These are phyloP conservation scores for Ips typographus DNA, from an alignment of 1,140 invertebrate genomes.

Conservation along the genomic window DNA sequence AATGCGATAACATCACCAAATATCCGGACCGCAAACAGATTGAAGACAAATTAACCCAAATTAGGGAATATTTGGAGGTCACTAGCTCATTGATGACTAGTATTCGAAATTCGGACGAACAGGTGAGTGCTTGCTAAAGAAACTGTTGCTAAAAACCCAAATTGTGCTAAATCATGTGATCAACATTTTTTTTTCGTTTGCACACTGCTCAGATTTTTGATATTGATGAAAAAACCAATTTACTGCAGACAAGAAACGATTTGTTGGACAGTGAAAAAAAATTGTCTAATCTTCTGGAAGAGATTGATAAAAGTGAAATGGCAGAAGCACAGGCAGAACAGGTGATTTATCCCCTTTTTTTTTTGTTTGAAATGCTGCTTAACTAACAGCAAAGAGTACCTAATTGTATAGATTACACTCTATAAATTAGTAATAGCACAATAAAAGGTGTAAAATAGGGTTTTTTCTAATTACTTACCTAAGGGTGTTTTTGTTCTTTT, in stretches of 20 bases:
- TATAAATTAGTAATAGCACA: too few species aligned
- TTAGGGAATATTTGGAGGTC: constrained; percentile 52
- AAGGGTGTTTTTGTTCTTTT: too few species aligned
- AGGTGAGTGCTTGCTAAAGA: constrained; percentile 39
- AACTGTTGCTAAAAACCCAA: not conserved
- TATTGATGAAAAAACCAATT: constrained; percentile 43
- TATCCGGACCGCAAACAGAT: constrained; percentile 53
- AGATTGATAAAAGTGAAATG: constrained; percentile 40
- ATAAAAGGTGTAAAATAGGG: too few species aligned
- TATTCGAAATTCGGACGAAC: constrained; percentile 51
- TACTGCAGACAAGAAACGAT: constrained; percentile 48
- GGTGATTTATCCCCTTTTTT: constrained; percentile 12
- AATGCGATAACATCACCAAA: constrained; percentile 51
- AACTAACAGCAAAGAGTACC: too few species aligned
- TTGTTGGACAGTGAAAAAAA: constrained; percentile 51
- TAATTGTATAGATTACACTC: too few species aligned
- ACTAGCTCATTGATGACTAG: constrained; percentile 52
- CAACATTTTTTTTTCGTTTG: not conserved
- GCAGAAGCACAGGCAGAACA: constrained; percentile 10
- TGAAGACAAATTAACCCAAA: constrained; percentile 51
- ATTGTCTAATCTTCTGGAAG: constrained; percentile 46
- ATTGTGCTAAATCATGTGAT: not conserved
- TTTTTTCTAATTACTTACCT: too few species aligned
- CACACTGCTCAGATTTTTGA: constrained; percentile 34
- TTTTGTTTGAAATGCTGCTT: not conserved